phyloP scores from a whole-genome alignment of 2,113 vertebrate genomes.

The Glareola pratincola region DNA sequence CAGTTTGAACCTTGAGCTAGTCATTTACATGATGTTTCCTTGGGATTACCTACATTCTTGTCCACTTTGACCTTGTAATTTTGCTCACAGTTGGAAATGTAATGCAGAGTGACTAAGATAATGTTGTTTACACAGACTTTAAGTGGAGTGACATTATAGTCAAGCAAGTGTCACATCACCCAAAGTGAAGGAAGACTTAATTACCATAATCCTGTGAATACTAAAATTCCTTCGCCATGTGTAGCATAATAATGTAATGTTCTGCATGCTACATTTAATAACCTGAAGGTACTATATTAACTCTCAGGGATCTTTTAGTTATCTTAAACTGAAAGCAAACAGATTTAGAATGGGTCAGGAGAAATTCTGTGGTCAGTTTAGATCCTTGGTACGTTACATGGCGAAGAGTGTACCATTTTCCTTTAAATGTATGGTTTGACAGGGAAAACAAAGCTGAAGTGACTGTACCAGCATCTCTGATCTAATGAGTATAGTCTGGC shows the following conservation, averaged over 20 bases:
- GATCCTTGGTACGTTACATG: neutral
- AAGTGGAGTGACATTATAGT: slow-evolving; percentile 88
- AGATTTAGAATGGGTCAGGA: neutral
- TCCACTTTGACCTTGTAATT: slow-evolving; percentile 84
- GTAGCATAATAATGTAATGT: slow-evolving; percentile 80
- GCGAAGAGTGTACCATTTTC: neutral
- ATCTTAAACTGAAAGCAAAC: slow-evolving; percentile 3
- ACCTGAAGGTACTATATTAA: slow-evolving; percentile 46
- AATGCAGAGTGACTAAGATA: slow-evolving; percentile 82
- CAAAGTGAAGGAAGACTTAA: slow-evolving; percentile 83
- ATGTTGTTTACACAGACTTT: slow-evolving; percentile 88
- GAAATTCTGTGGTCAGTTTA: neutral
- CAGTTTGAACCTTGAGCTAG: slow-evolving; percentile 58
- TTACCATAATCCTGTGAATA: slow-evolving; percentile 84
- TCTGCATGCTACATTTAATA: slow-evolving; percentile 70
- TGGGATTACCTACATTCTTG: slow-evolving; percentile 76
- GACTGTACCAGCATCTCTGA: neutral
- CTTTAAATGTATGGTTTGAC: neutral
- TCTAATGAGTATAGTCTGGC: neutral
- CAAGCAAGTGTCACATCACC: slow-evolving; percentile 83
- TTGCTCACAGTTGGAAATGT: slow-evolving; percentile 80
- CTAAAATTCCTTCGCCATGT: slow-evolving; percentile 79
- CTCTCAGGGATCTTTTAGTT: neutral
- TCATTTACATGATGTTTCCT: slow-evolving; percentile 76
- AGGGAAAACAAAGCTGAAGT: neutral